Base-by-base conservation (phyloP, 2,888 invertebrate species). In the Shargacucullia verbasci region DNA sequence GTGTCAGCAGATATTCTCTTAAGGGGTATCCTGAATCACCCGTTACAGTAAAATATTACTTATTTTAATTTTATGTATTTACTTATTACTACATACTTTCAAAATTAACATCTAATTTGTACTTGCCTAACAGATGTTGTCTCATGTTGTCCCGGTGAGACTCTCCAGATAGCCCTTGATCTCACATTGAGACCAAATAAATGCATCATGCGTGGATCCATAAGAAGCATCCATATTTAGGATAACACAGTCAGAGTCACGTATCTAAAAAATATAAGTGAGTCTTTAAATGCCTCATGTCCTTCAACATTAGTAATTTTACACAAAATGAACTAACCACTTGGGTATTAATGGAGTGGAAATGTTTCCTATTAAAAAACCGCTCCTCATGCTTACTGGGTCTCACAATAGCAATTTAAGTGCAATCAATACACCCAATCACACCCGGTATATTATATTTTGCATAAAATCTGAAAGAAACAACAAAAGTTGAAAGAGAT, bases 271-370 rank as follows among this genome's bases (percentile, higher is more conserved):
- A 49, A 56, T 5, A 34, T 11, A 11, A 1, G 7, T 12, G n/a
- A 34, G 12, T 5, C n/a, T 12, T 12, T 25, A n/a, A n/a, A n/a
- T n/a, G 13, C 11, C 13, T 12, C 27, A 27, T 5, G n/a, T n/a
- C n/a, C n/a, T n/a, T 27, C 3, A 27, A 27, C 3, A 25, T 10
- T 27, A n/a, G n/a, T n/a, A n/a, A n/a, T 29, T 25, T 38, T 12
- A 10, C 0, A 39, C 5, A 45, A n/a, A n/a, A n/a, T n/a, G n/a
- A n/a, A n/a, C 48, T 49, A 20, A 46, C 58, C 29, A 58, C 41
- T 58, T 62, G 45, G 11, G 29, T 41, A 25, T 58, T 62, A 38
- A 62, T 58, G n/a, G n/a, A n/a, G n/a, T n/a, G n/a, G n/a, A n/a
- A n/a, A n/a, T n/a, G n/a, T n/a, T n/a, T n/a, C n/a, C n/a, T n/a